A percentile compares a stretch with the other conserved stretches of the same genome.
Conservation (phyloP, 2,797 vertebrate species). For the Distichodus sexfasciatus region DNA sequence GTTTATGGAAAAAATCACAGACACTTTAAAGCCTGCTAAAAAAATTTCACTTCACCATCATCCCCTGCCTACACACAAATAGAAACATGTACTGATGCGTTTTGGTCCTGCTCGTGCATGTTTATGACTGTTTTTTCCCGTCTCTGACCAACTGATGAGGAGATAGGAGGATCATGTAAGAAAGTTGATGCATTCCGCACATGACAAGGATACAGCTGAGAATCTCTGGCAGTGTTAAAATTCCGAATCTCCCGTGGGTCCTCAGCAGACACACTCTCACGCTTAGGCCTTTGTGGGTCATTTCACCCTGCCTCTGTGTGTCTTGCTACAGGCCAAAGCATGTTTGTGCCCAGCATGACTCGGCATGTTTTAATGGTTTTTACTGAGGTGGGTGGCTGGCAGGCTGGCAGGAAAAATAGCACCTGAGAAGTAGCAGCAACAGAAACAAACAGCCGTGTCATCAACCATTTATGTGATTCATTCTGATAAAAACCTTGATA, state of each 20-base stretch:
- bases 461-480: slow-evolving; percentile 21
- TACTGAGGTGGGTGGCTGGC: slow-evolving; percentile 25
- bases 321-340: slow-evolving; percentile 34
- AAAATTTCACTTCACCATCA: slow-evolving; percentile 17
- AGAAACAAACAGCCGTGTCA: slow-evolving; percentile 2
- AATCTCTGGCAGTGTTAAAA: slow-evolving; percentile 25
- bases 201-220: slow-evolving; percentile 25
- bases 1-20: slow-evolving; percentile 37
- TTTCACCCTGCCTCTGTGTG: slow-evolving; percentile 31
- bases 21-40: slow-evolving; percentile 13
- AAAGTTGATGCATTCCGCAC: slow-evolving; percentile 31
- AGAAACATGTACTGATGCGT: slow-evolving; percentile 2
- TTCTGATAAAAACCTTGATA: slow-evolving; percentile 20
- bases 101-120: slow-evolving; percentile 1
- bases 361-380: slow-evolving; percentile 41
- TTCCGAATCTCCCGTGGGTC: background rate
- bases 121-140: background rate
- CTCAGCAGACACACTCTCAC: slow-evolving; percentile 5
- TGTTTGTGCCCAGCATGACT: slow-evolving; percentile 36
- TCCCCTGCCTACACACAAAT: slow-evolving; percentile 26
- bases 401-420: slow-evolving; percentile 8
- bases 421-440: slow-evolving; percentile 6
- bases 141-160: slow-evolving; percentile 15
- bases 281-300: slow-evolving; percentile 10
- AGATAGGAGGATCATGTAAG: slow-evolving; percentile 13